Base-by-base conservation (phyloP, 2,113 vertebrate species). In the Aegithalos caudatus region DNA sequence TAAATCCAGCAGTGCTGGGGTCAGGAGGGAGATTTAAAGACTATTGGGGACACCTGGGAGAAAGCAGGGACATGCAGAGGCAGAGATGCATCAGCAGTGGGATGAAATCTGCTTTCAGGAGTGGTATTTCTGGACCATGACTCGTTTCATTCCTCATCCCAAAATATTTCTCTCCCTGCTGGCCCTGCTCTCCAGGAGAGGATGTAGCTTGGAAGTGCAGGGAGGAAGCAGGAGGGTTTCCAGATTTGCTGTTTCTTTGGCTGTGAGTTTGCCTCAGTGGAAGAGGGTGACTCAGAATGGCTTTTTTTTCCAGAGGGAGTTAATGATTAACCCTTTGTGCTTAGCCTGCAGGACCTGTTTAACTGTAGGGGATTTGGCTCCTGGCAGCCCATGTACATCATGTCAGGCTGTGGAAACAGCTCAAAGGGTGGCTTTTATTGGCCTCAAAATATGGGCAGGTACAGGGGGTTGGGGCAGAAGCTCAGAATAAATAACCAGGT, bases 51-150 rank as follows among this genome's bases (percentile, higher is more conserved):
- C 77, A 42, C 54, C 37, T 65, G 53, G 78, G 83, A 69, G 74
- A 25, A 87, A 88, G 74, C 83, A 86, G 88, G 87, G 66, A 92
- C 40, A 56, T 9, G 69, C 22, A 13, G 42, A 91, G 47, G 80
- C 35, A 5, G 91, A 67, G 78, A 28, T 66, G 57, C 85, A 57
- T 67, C 47, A 57, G 7, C 70, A 92, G 91, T 10, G 0, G 67
- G 94, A 38, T 93, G 64, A 66, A 73, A 86, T 88, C 93, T 82
- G 79, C 76, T 89, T 93, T 94, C 86, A 90, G 93, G 67, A 96
- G 85, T 62, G 86, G 61, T 97, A 94, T 96, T 95, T 91, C 64
- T 89, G 86, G 92, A 38, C 0, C 48, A 91, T 81, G 92, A 91
- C 79, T 96, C 3, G 72, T 77, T 48, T 88, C 71, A 65, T 86